phyloP scores from a whole-genome alignment of 1,140 invertebrate species.

The Leptopilina clavipes region DNA sequence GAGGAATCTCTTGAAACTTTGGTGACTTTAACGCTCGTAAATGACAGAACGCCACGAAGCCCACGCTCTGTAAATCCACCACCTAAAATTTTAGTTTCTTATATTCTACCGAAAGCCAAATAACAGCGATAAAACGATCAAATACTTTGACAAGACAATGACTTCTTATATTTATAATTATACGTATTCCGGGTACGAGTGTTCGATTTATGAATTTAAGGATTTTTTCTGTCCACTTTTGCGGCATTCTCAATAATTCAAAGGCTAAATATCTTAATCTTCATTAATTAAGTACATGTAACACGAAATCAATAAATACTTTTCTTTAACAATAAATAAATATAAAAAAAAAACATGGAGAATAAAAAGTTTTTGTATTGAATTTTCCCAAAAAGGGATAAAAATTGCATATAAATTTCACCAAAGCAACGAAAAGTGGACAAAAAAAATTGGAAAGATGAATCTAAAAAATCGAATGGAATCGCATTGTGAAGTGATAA shows the following conservation, averaged over 20 bases:
- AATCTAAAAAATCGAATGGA: constrained; percentile 1
- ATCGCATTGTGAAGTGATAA: constrained; percentile 30
- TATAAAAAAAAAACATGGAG: too few species aligned
- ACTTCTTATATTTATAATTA: constrained; percentile 11
- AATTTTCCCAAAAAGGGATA: not conserved
- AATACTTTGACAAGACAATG: constrained; percentile 33
- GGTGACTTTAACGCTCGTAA: constrained; percentile 38
- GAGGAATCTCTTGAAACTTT: not conserved
- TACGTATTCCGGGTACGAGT: constrained; percentile 21
- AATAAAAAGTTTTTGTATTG: too few species aligned
- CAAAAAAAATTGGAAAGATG: not conserved
- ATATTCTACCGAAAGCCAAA: constrained; percentile 13
- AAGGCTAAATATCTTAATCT: not conserved
- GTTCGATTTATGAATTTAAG: constrained; percentile 27
- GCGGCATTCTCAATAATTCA: too few species aligned
- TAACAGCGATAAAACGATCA: constrained; percentile 28
- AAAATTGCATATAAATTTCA: too few species aligned
- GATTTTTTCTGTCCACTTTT: not conserved
- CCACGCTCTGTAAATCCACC: constrained; percentile 12
- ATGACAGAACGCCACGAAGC: constrained; percentile 20
- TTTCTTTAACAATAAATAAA: too few species aligned
- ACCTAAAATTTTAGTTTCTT: constrained; percentile 25
- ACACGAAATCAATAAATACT: not conserved
- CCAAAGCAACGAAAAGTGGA: not conserved
- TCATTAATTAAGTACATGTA: not conserved